A percentile compares a stretch with the other conserved stretches of the same genome.
Evolutionary conservation across 2,113 vertebrate genomes (phyloP).

Genomic region (Grammatotria lemairii): DNA sequence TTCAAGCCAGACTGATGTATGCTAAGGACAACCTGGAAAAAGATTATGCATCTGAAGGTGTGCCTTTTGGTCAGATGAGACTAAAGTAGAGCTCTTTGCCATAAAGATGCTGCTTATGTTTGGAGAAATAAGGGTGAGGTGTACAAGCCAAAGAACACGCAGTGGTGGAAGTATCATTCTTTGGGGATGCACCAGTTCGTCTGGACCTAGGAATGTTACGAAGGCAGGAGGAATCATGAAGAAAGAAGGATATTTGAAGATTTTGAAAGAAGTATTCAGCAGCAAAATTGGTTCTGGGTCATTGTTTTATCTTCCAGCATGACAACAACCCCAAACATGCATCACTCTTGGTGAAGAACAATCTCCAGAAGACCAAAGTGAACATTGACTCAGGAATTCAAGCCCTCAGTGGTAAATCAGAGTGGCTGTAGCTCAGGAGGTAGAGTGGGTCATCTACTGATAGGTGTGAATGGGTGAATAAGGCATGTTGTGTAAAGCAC

Average conservation of each 20-base stretch:
- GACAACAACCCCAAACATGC: background rate
- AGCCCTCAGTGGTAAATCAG: background rate
- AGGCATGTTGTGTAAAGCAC: background rate
- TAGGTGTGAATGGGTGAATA: background rate
- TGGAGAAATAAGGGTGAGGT: background rate
- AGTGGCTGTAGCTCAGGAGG: background rate
- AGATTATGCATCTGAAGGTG: background rate
- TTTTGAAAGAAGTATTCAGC: background rate
- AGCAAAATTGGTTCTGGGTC: background rate
- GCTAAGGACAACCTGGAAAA: background rate
- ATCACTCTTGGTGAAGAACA: background rate
- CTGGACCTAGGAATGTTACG: background rate
- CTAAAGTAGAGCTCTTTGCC: background rate
- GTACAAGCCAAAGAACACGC: background rate
- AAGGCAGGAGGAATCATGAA: background rate
- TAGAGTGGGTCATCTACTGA: background rate
- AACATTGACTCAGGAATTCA: background rate
- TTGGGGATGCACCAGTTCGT: background rate
- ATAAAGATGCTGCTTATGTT: background rate
- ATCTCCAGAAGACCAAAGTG: background rate
- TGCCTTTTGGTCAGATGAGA: background rate
- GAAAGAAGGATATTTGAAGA: background rate
- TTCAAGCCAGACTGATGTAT: background rate
- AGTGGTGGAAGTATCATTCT: background rate
- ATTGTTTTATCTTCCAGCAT: background rate